These are phyloP conservation scores for Chaetura pelagica DNA, from an alignment of 2,113 vertebrate genomes.

Conservation along the genomic window DNA sequence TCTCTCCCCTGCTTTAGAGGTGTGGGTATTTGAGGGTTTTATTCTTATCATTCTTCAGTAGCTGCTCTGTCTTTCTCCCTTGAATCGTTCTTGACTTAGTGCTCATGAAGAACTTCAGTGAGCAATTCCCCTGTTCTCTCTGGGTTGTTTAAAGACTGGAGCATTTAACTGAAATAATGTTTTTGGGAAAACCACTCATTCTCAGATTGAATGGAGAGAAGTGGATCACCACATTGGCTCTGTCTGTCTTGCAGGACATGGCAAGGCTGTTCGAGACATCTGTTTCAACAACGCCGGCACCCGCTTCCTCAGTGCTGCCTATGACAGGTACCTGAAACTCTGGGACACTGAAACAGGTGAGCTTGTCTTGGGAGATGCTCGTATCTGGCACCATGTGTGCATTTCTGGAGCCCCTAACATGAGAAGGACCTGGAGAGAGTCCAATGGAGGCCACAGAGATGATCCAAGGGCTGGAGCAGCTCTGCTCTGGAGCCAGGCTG, in stretches of 20 bases:
- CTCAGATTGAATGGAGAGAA: neutral
- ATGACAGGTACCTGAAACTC: conserved; percentile 96
- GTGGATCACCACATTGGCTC: neutral
- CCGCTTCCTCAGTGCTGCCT: conserved; percentile 93
- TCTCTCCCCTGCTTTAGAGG: neutral
- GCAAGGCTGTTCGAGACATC: conserved; percentile 97
- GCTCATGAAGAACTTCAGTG: neutral
- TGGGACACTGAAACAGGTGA: conserved; percentile 98
- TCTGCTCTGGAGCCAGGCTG: no score
- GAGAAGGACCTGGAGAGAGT: no score
- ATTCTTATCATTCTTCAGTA: neutral
- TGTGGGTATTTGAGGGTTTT: neutral
- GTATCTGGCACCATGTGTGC: neutral
- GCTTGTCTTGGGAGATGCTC: neutral
- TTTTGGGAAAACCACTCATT: neutral
- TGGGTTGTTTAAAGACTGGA: neutral
- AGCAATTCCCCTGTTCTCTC: neutral
- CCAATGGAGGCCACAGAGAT: no score
- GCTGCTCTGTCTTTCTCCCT: neutral
- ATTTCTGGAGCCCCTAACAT: no score
- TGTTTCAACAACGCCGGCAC: conserved; percentile 94
- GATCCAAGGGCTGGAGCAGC: no score
- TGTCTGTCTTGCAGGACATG: conserved; percentile 82
- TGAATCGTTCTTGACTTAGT: neutral
- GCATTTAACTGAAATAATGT: neutral